Evolutionary conservation across 2,888 invertebrate genomes (phyloP), one percentile per base, ranked within the genome.

Genomic region (Phalera bucephala): DNA sequence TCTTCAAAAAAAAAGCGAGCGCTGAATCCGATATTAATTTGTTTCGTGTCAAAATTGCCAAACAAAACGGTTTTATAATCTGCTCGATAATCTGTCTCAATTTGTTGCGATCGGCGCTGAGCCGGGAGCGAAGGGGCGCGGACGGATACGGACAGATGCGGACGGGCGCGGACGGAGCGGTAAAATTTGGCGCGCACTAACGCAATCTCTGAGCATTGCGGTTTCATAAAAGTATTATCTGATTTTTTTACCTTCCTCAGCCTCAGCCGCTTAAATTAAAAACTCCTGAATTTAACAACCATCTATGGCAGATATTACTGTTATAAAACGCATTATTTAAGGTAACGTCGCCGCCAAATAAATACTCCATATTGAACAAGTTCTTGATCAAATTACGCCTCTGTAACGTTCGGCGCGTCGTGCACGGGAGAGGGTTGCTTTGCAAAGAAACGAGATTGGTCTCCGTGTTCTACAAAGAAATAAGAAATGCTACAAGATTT

Each of bases 181-280:
- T 25, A n/a, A n/a, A n/a, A n/a, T n/a, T n/a, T n/a, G n/a, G n/a
- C 23, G 11, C 11, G 23, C 10, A 6, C 23, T 11, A 3, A 12
- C 25, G 10, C 12, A 12, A 25, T 25, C 25, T 25, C 25, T 12
- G 7, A 2, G 3, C 11, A 12, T 7, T 25, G 2, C 5, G 2
- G 10, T 22, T 22, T 22, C 9, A 25, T 25, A 25, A 25, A 25
- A 12, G 12, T 25, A 25, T 25, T 25, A 1, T 12, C 12, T 6
- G 25, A 25, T 7, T 12, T 25, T 25, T 25, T 25, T 23, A 23
- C n/a, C n/a, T n/a, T n/a, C n/a, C n/a, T n/a, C n/a, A n/a, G n/a
- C n/a, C n/a, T n/a, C n/a, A n/a, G n/a, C n/a, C n/a, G n/a, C n/a
- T n/a, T n/a, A n/a, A n/a, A n/a, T n/a, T n/a, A n/a, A n/a, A n/a